Base-by-base conservation (phyloP, 2,888 invertebrate genomes). In the Hydropsyche betteni region DNA sequence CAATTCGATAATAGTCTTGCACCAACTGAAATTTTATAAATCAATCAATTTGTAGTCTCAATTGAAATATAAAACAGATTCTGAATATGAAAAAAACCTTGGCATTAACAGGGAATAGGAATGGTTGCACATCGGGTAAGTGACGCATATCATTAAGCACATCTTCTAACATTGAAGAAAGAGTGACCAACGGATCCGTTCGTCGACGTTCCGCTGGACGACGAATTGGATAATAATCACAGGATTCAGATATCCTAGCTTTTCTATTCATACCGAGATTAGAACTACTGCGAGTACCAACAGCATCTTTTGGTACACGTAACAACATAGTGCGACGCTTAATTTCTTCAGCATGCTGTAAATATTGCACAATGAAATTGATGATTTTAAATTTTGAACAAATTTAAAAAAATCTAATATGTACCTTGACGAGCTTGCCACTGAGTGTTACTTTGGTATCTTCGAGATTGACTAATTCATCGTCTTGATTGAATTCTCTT, bases 141-240 rank as follows among this genome's bases (percentile, higher is more conserved):
- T 94, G 94, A 68, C 98, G 88, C 90, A 99, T 92, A 82, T 98
- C 96, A 82, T 96, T 97, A 8, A 98, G 86, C 75, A 99, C 96
- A 74, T 91, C 91, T 83, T 99, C 98, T 61, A 98, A 86, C 80
- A 98, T 91, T 0, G 96, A 94, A 0, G 97, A 95, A 74, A 99
- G 86, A 0, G 98, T 97, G 12, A 99, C 98, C 0, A 98, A 92
- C 0, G 99, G 99, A 86, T 99, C 99, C 0, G 98, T 97, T 58
- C 99, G 89, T 0, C 97, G 88, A 6, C 99, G 87, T 83, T 99
- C 97, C 0, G 96, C 95, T 0, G 95, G 94, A 80, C 93, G 89
- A 24, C 92, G 89, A 80, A 95, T 96, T 5, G 98, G 86, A 82
- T 98, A 98, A 82, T 98, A 98, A 86, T 98, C 98, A 84, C 93